Conservation (phyloP, 2,113 vertebrate genomes). For the Corythornis cristatus region DNA sequence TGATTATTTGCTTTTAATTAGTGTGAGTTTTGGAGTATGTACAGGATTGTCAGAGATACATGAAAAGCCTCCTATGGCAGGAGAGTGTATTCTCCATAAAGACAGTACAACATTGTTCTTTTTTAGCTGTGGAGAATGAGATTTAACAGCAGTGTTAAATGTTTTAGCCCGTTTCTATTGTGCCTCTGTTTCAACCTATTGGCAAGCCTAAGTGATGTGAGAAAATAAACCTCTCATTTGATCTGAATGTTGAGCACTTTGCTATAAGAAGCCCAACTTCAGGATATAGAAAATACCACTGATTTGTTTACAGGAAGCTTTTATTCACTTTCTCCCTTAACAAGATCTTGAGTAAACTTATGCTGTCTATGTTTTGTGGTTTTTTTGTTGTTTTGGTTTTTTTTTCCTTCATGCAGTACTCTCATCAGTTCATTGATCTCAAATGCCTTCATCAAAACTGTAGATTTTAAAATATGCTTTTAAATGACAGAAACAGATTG, state of each 20-base stretch:
- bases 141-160: constrained; percentile 79
- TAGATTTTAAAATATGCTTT: not conserved
- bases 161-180: constrained; percentile 71
- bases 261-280: constrained; percentile 32
- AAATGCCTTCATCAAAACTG: not conserved
- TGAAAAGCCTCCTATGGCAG: constrained; percentile 76
- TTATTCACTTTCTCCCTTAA: not conserved
- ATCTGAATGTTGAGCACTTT: constrained; percentile 46
- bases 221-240: constrained; percentile 74
- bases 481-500: constrained; percentile 24
- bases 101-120: constrained; percentile 75
- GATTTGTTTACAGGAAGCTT: not conserved
- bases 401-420: not conserved
- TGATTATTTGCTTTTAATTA: constrained; percentile 90
- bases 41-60: constrained; percentile 84
- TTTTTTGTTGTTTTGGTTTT: not conserved
- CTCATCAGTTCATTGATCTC: not conserved
- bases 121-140: constrained; percentile 79
- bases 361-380: not conserved
- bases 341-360: not conserved
- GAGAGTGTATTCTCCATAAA: constrained; percentile 69
- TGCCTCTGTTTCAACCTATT: constrained; percentile 77
- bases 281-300: not conserved
- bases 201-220: constrained; percentile 66
- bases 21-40: constrained; percentile 86